Evolutionary conservation across 2,797 vertebrate species (phyloP).

Genomic region (Distichodus sexfasciatus): DNA sequence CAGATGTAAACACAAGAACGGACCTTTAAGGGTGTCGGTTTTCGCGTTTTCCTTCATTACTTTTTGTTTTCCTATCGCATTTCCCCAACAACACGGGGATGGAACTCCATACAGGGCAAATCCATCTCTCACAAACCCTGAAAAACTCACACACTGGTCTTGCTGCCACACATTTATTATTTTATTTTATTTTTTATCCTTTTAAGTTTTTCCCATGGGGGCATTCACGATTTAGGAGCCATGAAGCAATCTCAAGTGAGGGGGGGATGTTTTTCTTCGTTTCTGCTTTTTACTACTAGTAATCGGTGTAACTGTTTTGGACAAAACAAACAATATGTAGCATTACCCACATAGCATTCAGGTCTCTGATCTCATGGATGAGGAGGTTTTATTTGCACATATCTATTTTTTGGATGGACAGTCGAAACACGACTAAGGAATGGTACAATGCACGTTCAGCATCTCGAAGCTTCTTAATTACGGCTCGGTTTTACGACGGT

Average conservation of each 20-base stretch:
- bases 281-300: constrained; percentile 69
- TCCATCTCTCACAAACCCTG: constrained; percentile 45
- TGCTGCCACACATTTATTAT: background rate
- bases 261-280: constrained; percentile 65
- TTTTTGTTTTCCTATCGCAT: constrained; percentile 51
- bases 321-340: constrained; percentile 80
- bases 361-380: constrained; percentile 75
- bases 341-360: constrained; percentile 89
- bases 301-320: constrained; percentile 64
- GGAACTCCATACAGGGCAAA: constrained; percentile 69
- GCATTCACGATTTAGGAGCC: constrained; percentile 73
- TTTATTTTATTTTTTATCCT: background rate
- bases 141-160: constrained; percentile 9
- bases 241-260: constrained; percentile 68
- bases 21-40: constrained; percentile 64
- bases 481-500: constrained; percentile 66
- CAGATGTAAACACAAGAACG: constrained; percentile 54
- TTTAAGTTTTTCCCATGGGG: constrained; percentile 51
- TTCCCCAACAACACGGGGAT: constrained; percentile 61
- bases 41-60: constrained; percentile 50
- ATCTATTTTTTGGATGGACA: constrained; percentile 70
- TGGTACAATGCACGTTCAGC: constrained; percentile 48
- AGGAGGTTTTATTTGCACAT: constrained; percentile 78
- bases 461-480: constrained; percentile 37
- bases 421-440: constrained; percentile 52